Evolutionary conservation across 92 coral and sea anemone genomes (phyloP), one percentile per base, ranked within the genome.

Genomic region (Phenganax marumi): DNA sequence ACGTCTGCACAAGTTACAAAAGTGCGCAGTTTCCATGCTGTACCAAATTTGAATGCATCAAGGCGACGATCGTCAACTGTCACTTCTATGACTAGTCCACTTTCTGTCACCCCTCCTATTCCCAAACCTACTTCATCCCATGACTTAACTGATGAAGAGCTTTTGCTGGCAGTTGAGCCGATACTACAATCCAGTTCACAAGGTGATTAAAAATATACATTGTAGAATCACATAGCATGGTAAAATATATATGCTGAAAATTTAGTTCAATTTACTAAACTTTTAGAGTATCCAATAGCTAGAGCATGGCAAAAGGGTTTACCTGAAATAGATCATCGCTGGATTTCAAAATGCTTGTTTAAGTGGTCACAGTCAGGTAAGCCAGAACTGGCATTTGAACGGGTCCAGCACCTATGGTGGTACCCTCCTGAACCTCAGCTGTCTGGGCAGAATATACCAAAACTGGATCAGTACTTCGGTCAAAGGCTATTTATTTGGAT

Each of bases 401-500:
- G 77, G 43, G 39, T 76, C 13, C 49, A 76, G n/a, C 51, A 66
- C 12, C 78, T 77, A 54, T 85, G 88, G 85, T 85, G 71, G 74
- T 70, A 85, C 55, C 88, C 81, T 21, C 86, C 82, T 55, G 81
- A 86, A 68, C 89, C 85, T 10, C 81, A 81, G 39, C 56, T 86
- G 26, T 57, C 74, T 16, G 62, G 64, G 8, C 53, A 55, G 47
- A 55, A 23, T 4, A 71, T 70, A 24, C 88, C 88, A 8, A 60
- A 68, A 54, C 56, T 39, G 21, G 70, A 85, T 69, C 54, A 79
- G 58, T 77, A 68, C 84, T 86, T 81, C 56, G 60, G 80, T 62
- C 81, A 71, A 54, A n/a, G 75, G 61, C 75, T 80, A 46, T 58
- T 85, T 12, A 13, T 85, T 50, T 80, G 85, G 85, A 81, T 85